phyloP scores from a whole-genome alignment of 2,797 vertebrate species.

The Gila robusta region DNA sequence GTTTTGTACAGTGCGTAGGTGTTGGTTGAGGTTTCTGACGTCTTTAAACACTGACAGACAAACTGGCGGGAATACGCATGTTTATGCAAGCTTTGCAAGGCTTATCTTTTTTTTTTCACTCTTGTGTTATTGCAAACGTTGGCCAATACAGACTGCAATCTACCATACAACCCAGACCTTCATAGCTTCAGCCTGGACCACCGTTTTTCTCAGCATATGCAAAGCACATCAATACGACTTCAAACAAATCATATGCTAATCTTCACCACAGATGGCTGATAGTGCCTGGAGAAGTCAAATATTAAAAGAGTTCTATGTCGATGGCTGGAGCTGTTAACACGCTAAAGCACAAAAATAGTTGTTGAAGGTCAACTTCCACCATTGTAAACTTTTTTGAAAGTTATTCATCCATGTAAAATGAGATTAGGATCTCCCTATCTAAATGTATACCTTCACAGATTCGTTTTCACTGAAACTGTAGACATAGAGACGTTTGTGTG shows the following conservation, averaged over 20 bases:
- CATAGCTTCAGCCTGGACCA: slow-evolving; percentile 25
- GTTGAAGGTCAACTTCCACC: background rate
- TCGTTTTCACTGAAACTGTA: background rate
- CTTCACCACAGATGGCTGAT: slow-evolving; percentile 25
- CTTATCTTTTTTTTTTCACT: slow-evolving; percentile 48
- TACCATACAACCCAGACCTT: slow-evolving; percentile 30
- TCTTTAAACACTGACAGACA: slow-evolving; percentile 44
- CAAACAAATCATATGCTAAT: slow-evolving; percentile 63
- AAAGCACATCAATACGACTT: slow-evolving; percentile 69
- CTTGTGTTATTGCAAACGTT: slow-evolving; percentile 46
- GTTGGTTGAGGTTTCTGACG: slow-evolving; percentile 34
- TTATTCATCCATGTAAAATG: slow-evolving; percentile 6
- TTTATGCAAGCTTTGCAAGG: slow-evolving; percentile 55
- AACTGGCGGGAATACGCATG: slow-evolving; percentile 4
- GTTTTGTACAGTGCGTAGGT: slow-evolving; percentile 14
- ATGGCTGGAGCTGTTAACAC: slow-evolving; percentile 26
- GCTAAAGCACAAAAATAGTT: background rate
- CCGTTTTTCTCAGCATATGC: slow-evolving; percentile 58
- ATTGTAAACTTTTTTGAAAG: background rate
- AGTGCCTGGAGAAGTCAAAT: slow-evolving; percentile 23
- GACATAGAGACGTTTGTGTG: too few species aligned
- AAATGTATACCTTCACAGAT: background rate
- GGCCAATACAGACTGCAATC: slow-evolving; percentile 48
- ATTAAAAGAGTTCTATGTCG: background rate
- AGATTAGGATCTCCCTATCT: background rate